Percentiles rank a stretch among this genome's conserved stretches.
Evolutionary conservation across 1,140 invertebrate species (phyloP).

Genomic region (Drosophila navojoa): DNA sequence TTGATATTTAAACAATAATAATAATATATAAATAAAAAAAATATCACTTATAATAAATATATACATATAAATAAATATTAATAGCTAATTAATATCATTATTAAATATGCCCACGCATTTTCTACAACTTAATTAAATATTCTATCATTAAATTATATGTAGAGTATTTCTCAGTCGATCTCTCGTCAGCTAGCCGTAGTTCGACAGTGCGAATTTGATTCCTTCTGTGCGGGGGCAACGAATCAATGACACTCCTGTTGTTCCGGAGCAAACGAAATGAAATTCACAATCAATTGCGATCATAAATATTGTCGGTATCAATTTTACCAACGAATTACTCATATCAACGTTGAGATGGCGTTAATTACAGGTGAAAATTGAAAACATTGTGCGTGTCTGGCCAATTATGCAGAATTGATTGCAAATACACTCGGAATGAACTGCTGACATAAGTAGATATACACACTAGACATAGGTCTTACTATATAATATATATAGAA

Average conservation of each 20-base stretch:
- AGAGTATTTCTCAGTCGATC: background rate
- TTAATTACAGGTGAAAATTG: slow-evolving; percentile 77
- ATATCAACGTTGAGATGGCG: slow-evolving; percentile 42
- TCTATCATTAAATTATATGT: no score
- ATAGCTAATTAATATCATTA: background rate
- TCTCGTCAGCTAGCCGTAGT: background rate
- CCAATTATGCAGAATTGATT: slow-evolving; percentile 73
- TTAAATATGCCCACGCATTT: background rate
- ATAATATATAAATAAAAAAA: no score
- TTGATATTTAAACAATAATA: no score
- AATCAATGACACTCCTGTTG: slow-evolving; percentile 18
- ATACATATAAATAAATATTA: background rate
- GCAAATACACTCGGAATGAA: slow-evolving; percentile 50
- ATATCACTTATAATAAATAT: background rate
- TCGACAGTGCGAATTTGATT: background rate
- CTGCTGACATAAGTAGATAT: background rate
- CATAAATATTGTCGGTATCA: slow-evolving; percentile 66
- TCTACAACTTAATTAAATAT: background rate
- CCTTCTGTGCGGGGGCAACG: slow-evolving; percentile 1
- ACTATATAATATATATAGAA: background rate
- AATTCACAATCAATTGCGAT: slow-evolving; percentile 26
- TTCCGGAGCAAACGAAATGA: slow-evolving; percentile 7
- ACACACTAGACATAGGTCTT: background rate
- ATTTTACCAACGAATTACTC: slow-evolving; percentile 59
- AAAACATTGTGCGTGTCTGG: slow-evolving; percentile 72